Conservation (phyloP, 2,797 vertebrate species). For the Calcarius lapponicus region DNA sequence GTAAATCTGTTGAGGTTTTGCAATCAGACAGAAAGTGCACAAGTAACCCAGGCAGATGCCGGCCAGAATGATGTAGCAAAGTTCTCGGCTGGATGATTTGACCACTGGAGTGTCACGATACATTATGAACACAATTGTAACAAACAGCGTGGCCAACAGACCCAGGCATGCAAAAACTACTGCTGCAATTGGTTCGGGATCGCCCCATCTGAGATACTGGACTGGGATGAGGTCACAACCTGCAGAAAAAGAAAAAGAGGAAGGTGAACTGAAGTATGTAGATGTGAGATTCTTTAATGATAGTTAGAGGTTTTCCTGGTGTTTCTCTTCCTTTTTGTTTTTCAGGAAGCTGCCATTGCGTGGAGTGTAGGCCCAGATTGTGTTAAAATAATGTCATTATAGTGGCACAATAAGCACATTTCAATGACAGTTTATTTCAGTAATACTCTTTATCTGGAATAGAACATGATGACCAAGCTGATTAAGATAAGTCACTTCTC, state of each 20-base stretch:
- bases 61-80: conserved; percentile 96
- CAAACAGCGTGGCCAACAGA: conserved; percentile 93
- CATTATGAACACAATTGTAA: conserved; percentile 92
- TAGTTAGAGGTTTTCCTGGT: not conserved
- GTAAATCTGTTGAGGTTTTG: conserved; percentile 91
- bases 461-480: not conserved
- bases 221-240: conserved; percentile 94
- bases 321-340: not conserved
- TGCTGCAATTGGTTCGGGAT: conserved; percentile 95
- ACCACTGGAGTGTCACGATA: conserved; percentile 96
- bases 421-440: not conserved
- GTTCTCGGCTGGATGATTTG: conserved; percentile 96
- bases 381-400: not conserved
- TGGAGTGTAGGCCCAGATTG: not conserved
- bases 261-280: not conserved
- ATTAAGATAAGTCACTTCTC: not conserved
- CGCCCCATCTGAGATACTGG: conserved; percentile 94
- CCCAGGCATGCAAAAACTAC: conserved; percentile 96
- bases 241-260: conserved; percentile 49
- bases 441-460: not conserved
- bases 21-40: conserved; percentile 95
- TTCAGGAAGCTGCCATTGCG: not conserved
- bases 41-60: conserved; percentile 96
- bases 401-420: not conserved
- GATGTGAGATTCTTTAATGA: not conserved